Conservation (phyloP, 1,140 invertebrate species). For the Tenebrio molitor region DNA sequence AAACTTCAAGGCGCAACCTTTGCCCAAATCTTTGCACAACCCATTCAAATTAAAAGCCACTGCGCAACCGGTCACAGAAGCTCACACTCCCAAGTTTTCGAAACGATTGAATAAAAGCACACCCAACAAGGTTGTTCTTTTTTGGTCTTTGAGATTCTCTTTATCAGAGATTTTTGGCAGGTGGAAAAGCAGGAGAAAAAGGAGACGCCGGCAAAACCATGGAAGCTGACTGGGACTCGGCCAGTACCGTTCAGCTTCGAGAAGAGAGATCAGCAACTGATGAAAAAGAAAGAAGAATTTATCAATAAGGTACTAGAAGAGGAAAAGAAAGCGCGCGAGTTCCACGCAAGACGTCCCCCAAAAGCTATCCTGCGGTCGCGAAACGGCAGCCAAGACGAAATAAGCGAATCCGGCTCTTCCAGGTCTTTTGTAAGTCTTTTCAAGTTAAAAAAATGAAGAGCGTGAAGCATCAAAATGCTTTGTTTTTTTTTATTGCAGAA, state of each 20-base stretch:
- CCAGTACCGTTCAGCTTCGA: conserved; percentile 71
- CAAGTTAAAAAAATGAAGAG: neutral
- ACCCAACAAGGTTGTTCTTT: neutral
- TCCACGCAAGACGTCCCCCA: conserved; percentile 66
- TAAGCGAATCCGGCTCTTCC: neutral
- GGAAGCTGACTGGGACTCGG: conserved; percentile 56
- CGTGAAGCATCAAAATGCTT: neutral
- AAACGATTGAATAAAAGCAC: conserved; percentile 39
- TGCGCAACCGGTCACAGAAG: conserved; percentile 46
- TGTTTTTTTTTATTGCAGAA: conserved; percentile 46
- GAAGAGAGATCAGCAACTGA: conserved; percentile 65
- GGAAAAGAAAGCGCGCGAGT: conserved; percentile 65
- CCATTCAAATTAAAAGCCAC: conserved; percentile 38
- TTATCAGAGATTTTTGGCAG: no score
- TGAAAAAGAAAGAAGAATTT: conserved; percentile 67
- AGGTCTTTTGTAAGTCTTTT: conserved; percentile 22
- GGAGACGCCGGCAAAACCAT: conserved; percentile 12
- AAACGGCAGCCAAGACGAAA: neutral
- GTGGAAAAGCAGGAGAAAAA: conserved; percentile 13
- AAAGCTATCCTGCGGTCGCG: conserved; percentile 41
- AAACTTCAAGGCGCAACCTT: conserved; percentile 59
- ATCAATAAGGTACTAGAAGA: conserved; percentile 68
- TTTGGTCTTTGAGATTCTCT: no score
- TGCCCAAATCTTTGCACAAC: conserved; percentile 53
- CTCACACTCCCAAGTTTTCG: conserved; percentile 50